A percentile compares a stretch with the other conserved stretches of the same genome.
Evolutionary conservation across 2,888 invertebrate genomes (phyloP).

Genomic region (Lepeophtheirus nordmannii): DNA sequence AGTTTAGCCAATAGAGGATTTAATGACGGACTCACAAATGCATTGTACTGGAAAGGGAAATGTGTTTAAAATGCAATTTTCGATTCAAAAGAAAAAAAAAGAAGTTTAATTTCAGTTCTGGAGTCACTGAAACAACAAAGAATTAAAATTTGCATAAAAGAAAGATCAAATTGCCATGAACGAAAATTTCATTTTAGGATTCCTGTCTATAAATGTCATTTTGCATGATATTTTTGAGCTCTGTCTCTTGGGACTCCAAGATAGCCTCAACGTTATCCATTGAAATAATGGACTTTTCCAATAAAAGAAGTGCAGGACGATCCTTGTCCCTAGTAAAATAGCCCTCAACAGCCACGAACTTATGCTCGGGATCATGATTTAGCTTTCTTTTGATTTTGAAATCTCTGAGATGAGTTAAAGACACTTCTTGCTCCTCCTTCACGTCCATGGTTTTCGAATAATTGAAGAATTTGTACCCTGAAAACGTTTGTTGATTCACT

Average conservation of each 20-base stretch:
- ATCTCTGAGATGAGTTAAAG: conserved; percentile 39
- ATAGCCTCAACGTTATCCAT: conserved; percentile 43
- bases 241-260: conserved; percentile 36
- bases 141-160: too few relatives aligned
- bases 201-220: conserved; percentile 76
- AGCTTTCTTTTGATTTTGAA: conserved; percentile 52
- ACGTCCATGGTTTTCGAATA: too few relatives aligned
- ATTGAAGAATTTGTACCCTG: too few relatives aligned
- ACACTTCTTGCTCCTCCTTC: not conserved
- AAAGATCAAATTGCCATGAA: too few relatives aligned
- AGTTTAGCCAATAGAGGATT: conserved; percentile 58
- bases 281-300: conserved; percentile 67
- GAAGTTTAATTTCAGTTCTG: too few relatives aligned
- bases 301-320: conserved; percentile 47
- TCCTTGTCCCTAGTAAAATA: conserved; percentile 45
- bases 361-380: conserved; percentile 53
- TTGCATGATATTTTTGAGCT: conserved; percentile 48
- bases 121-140: too few relatives aligned
- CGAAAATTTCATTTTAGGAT: conserved; percentile 30
- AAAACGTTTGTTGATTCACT: too few relatives aligned
- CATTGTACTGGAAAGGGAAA: conserved; percentile 13
- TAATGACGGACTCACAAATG: conserved; percentile 19
- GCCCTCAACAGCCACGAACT: conserved; percentile 54
- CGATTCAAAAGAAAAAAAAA: conserved; percentile 29
- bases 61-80: not conserved